These are phyloP conservation scores for Leptoteleia sp. DNA, from an alignment of 1,140 invertebrate genomes.

Conservation along the genomic window DNA sequence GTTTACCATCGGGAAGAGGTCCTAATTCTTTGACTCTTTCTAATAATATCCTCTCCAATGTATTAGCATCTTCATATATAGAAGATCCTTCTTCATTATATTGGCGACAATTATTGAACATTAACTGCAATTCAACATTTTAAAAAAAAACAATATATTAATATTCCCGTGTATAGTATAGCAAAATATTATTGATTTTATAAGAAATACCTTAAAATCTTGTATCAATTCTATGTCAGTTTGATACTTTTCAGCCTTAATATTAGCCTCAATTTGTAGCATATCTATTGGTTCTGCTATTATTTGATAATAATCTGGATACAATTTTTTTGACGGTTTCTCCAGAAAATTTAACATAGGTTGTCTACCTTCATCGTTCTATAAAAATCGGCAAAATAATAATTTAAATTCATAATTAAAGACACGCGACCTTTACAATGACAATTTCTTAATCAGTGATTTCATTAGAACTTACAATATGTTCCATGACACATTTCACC, in stretches of 20 bases:
- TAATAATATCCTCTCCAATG: slow-evolving; percentile 91
- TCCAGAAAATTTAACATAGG: slow-evolving; percentile 97
- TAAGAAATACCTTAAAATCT: slow-evolving; percentile 87
- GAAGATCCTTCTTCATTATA: slow-evolving; percentile 98
- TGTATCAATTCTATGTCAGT: slow-evolving; percentile 85
- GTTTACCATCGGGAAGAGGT: slow-evolving; percentile 76
- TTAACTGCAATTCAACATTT: slow-evolving; percentile 75
- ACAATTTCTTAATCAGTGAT: too few relatives aligned
- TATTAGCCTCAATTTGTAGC: slow-evolving; percentile 95
- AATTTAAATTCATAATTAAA: too few relatives aligned
- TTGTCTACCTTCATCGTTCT: slow-evolving; percentile 90
- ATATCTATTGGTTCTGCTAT: slow-evolving; percentile 97
- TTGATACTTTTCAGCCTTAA: slow-evolving; percentile 87
- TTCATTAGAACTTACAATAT: slow-evolving; percentile 84
- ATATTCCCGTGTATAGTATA: too few relatives aligned
- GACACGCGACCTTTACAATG: too few relatives aligned
- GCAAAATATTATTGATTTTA: too few relatives aligned
- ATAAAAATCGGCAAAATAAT: too few relatives aligned
- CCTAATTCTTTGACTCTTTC: slow-evolving; percentile 91
- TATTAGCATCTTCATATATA: slow-evolving; percentile 96
- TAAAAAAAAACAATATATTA: slow-evolving; percentile 1
- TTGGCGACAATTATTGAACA: slow-evolving; percentile 97
- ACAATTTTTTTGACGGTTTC: slow-evolving; percentile 96
- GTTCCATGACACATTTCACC: slow-evolving; percentile 89
- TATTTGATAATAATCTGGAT: slow-evolving; percentile 97